Evolutionary conservation across 2,797 vertebrate genomes (phyloP).

Genomic region (Gymnodraco acuticeps): DNA sequence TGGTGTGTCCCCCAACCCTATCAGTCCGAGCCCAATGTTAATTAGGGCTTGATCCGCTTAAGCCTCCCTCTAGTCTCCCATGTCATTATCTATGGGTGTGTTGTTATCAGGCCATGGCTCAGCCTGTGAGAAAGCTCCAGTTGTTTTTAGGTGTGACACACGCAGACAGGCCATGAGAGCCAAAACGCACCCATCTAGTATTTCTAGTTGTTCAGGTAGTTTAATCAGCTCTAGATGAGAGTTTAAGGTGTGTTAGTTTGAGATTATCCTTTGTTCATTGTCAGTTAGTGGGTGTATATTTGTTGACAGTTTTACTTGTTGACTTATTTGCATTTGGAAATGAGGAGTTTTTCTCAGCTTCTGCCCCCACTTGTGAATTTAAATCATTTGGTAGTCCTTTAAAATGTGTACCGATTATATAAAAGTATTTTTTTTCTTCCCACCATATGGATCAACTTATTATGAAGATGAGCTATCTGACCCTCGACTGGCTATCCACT

Average conservation of each 20-base stretch:
- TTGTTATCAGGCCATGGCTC: conserved; percentile 33
- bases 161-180: conserved; percentile 21
- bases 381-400: not conserved
- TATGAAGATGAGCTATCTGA: not conserved
- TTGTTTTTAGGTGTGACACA: conserved; percentile 37
- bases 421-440: not conserved
- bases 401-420: not conserved
- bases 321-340: not conserved
- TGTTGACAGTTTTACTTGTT: not conserved
- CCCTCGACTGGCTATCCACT: not conserved
- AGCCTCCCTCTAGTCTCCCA: conserved; percentile 63
- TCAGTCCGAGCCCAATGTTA: conserved; percentile 69
- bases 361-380: not conserved
- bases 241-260: not conserved
- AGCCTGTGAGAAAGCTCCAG: conserved; percentile 49
- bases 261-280: not conserved
- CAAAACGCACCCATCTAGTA: conserved; percentile 48
- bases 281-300: not conserved
- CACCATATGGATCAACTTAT: not conserved
- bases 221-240: not conserved
- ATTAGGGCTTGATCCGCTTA: conserved; percentile 85
- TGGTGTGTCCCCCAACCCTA: conserved; percentile 55
- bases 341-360: conserved; percentile 8
- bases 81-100: conserved; percentile 69
- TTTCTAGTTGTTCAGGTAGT: conserved; percentile 64